Base-by-base conservation (phyloP, 1,140 invertebrate genomes). In the Paramacrobiotus metropolitanus region DNA sequence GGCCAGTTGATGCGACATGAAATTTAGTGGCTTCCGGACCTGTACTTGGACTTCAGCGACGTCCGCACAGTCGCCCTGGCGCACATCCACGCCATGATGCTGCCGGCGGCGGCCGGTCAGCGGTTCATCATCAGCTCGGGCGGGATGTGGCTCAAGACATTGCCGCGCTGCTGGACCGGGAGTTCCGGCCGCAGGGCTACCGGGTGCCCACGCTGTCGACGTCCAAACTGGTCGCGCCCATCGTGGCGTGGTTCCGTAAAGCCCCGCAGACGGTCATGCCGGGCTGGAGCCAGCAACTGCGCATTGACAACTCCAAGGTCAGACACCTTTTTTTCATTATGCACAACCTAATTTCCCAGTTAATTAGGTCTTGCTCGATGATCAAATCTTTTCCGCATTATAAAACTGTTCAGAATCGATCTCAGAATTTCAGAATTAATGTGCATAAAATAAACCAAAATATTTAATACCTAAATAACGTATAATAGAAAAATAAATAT, bases 21-120 rank as follows among this genome's bases (percentile, higher is more conserved):
- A 61, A 74, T 74, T 65, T 77, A 75, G n/a, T 68, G 73, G 60
- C 61, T 76, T 9, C 77, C 79, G 0, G 71, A 73, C 64, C 64
- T 79, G 2, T 71, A 74, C 65, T 69, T 79, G 29, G 65, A 71
- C 1, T 63, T 77, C 21, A 73, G 76, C 61, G 78, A 79, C 66
- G 78, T 79, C 2, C 68, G 78, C 34, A 78, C 80, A 68, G 78
- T 79, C 9, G 75, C 77, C 2, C 60, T 65, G 30, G 75, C 75
- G n/a, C 76, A 77, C 65, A 68, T 79, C 59, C 72, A 74, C 65
- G 77, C 78, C 18, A 74, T 80, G 70, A 72, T 69, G 2, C 62
- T 70, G 9, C 68, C 71, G 20, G 74, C 77, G 62, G 74, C 77
- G 21, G 75, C 72, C 60, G 76, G 76, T 67, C 66, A 76, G 63